Evolutionary conservation across 2,888 invertebrate genomes (phyloP).

Genomic region (Nomada flava): DNA sequence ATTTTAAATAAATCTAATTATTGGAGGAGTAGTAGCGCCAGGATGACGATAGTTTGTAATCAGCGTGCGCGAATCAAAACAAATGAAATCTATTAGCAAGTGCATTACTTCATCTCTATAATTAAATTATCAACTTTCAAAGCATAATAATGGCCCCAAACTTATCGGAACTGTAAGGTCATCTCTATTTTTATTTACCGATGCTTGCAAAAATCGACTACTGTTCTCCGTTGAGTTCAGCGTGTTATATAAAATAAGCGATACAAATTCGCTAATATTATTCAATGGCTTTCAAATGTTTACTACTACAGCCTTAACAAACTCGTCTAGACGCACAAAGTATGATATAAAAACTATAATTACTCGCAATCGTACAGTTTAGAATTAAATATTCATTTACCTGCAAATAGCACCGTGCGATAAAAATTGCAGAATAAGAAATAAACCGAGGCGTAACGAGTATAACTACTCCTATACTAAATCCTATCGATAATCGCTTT

Average conservation of each 20-base stretch:
- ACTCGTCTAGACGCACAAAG: no score
- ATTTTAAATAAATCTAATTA: neutral
- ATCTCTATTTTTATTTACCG: slow-evolving; percentile 29
- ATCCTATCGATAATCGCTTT: neutral
- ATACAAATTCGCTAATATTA: neutral
- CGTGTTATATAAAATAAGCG: neutral
- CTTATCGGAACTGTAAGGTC: slow-evolving; percentile 28
- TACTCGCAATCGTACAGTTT: no score
- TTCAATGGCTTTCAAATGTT: neutral
- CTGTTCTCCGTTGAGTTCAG: neutral
- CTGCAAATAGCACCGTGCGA: no score
- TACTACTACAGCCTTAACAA: no score
- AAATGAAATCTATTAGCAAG: slow-evolving; percentile 30
- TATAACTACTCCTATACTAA: neutral
- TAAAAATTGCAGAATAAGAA: no score
- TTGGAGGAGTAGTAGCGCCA: neutral
- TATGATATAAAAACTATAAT: no score
- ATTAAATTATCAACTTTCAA: slow-evolving; percentile 29
- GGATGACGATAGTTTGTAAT: slow-evolving; percentile 14
- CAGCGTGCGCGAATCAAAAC: neutral
- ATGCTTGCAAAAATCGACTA: neutral
- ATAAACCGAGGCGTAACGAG: neutral
- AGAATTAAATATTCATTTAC: no score
- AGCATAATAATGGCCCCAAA: slow-evolving; percentile 23
- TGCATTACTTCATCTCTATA: slow-evolving; percentile 30